Conservation (phyloP, 2,113 vertebrate genomes). For the Oophaga pumilio region DNA sequence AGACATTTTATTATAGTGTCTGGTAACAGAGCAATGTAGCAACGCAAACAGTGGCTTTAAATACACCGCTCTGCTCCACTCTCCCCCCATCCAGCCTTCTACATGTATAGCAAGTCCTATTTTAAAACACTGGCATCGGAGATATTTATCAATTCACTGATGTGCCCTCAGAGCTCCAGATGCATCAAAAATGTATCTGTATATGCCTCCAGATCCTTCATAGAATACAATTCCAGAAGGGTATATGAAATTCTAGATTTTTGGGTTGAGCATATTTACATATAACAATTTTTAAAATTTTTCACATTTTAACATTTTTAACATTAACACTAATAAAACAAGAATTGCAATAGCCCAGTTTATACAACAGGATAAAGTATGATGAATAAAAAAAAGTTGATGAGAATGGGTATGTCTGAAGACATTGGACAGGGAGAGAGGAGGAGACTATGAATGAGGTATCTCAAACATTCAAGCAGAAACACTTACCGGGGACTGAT, state of each 20-base stretch:
- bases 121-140: slow-evolving; percentile 61
- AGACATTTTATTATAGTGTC: slow-evolving; percentile 87
- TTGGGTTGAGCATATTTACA: too few relatives aligned
- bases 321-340: too few relatives aligned
- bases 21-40: slow-evolving; percentile 82
- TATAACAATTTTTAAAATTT: too few relatives aligned
- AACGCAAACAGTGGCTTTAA: slow-evolving; percentile 83
- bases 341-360: too few relatives aligned
- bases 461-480: too few relatives aligned
- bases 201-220: not conserved
- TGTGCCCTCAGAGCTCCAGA: not conserved
- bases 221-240: not conserved
- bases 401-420: too few relatives aligned
- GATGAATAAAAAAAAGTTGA: too few relatives aligned
- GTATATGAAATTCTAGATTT: not conserved
- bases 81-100: slow-evolving; percentile 52
- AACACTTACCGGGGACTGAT: too few relatives aligned
- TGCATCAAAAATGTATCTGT: not conserved
- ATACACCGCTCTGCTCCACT: slow-evolving; percentile 63
- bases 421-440: too few relatives aligned
- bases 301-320: too few relatives aligned
- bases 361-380: too few relatives aligned
- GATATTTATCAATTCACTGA: slow-evolving; percentile 4
- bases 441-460: too few relatives aligned
- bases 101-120: slow-evolving; percentile 63